Evolutionary conservation across 2,888 invertebrate genomes (phyloP), one percentile per base, ranked within the genome.

Genomic region (Lucinisca nassula): DNA sequence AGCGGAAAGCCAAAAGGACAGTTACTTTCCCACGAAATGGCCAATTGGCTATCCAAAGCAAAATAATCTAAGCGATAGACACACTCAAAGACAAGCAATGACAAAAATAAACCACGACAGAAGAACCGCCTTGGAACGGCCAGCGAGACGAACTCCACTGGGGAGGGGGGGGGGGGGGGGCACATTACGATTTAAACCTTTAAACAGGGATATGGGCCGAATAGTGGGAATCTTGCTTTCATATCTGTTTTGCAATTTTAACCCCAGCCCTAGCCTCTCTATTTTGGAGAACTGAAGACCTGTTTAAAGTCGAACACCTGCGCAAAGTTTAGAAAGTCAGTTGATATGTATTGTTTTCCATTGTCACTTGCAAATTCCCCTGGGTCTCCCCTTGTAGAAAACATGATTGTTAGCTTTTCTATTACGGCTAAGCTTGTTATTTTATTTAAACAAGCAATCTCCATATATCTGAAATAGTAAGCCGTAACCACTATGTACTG

Each of bases 261-360:
- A 92, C 90, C 0, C 35, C 87, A 21, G 82, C 84, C 40, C 88
- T 87, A 1, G 85, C 89, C 75, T 87, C 83, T 3, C 87, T 87
- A 67, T 87, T 91, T 79, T 1, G 85, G 87, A 58, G 75, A 79
- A 0, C 76, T 72, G 17, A 76, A 40, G 14, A 40, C 37, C 21
- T 79, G 84, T 0, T 8, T 32, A 61, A 90, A 84, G 8, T 78
- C 72, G 38, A 75, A 88, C 10, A 82, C 21, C 14, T 35, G 40
- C 3, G 84, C 70, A 72, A 90, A 92, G 0, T 73, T 27, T 17
- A 38, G 21, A 45, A 90, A 89, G 21, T 80, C 79, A 21, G 14
- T 14, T 12, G 82, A 67, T n/a, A 81, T 84, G 51, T 85, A 90
- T 61, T 88, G 84, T 14, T 55, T 45, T 40, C 84, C 87, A 37